A percentile compares a stretch with the other conserved stretches of the same genome.
phyloP scores from a whole-genome alignment of 2,113 vertebrate species.

The Ictalurus punctatus region DNA sequence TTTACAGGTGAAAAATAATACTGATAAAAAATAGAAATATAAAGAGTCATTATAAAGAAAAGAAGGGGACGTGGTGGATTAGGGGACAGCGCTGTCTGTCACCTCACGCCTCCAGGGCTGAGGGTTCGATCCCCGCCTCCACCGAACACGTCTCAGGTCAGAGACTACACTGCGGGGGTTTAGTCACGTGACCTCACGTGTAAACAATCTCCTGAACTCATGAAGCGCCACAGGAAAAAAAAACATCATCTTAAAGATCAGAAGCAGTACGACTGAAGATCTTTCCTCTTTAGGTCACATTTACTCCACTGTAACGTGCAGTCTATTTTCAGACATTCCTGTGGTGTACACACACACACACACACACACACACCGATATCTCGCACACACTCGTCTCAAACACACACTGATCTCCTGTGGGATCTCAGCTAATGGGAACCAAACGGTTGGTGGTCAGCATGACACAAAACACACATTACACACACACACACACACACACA shows the following conservation, averaged over 20 bases:
- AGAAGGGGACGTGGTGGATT: too few relatives aligned
- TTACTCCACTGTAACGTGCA: background rate
- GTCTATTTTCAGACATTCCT: conserved; percentile 18
- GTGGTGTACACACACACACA: background rate
- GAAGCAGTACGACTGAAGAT: background rate
- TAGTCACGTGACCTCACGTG: background rate
- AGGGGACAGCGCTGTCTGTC: too few relatives aligned
- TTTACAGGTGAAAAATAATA: too few relatives aligned
- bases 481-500: conserved; percentile 14
- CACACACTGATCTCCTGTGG: conserved; percentile 2
- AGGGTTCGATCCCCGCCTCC: too few relatives aligned
- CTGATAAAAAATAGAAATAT: background rate
- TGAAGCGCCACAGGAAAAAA: background rate
- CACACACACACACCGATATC: background rate
- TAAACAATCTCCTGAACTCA: background rate
- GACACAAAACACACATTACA: conserved; percentile 16
- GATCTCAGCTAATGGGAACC: conserved; percentile 21
- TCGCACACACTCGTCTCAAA: background rate
- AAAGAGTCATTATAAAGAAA: too few relatives aligned
- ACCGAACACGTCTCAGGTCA: too few relatives aligned
- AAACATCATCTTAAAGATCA: background rate
- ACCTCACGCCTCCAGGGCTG: too few relatives aligned
- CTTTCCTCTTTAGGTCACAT: background rate
- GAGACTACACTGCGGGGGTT: background rate
- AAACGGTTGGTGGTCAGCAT: conserved; percentile 26